These are phyloP conservation scores for Upupa epops DNA, from an alignment of 2,113 vertebrate genomes.

Conservation along the genomic window DNA sequence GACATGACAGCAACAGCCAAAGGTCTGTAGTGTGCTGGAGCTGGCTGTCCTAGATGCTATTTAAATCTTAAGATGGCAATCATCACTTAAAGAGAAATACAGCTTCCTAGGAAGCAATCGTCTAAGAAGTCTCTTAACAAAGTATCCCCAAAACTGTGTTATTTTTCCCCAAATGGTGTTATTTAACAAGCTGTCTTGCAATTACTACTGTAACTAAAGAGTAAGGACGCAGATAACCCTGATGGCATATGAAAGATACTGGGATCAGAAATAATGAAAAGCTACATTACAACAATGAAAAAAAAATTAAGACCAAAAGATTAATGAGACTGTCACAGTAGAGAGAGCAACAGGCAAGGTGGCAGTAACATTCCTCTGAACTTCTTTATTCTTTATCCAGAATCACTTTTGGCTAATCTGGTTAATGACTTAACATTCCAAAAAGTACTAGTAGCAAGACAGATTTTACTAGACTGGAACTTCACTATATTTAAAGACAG, in stretches of 20 bases:
- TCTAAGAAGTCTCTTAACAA: background rate
- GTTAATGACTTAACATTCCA: background rate
- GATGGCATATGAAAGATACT: background rate
- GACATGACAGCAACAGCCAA: background rate
- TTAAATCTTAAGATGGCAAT: background rate
- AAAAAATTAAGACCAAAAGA: background rate
- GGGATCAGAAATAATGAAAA: background rate
- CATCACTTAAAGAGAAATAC: background rate
- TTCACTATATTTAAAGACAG: background rate
- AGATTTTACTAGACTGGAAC: background rate
- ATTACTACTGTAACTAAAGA: background rate
- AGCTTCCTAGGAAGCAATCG: background rate
- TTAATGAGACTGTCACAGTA: background rate
- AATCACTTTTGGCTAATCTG: background rate
- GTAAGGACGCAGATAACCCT: background rate
- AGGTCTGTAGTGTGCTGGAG: background rate
- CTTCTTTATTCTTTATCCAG: background rate
- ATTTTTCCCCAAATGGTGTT: background rate
- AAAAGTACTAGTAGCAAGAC: background rate
- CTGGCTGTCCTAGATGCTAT: background rate
- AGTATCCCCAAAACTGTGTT: background rate
- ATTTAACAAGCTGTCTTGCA: background rate
- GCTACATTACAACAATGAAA: rapidly evolving
- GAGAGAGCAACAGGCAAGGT: background rate
- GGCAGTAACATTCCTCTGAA: background rate